phyloP scores from a whole-genome alignment of 2,797 vertebrate species.

The Pyrocephalus nanus region DNA sequence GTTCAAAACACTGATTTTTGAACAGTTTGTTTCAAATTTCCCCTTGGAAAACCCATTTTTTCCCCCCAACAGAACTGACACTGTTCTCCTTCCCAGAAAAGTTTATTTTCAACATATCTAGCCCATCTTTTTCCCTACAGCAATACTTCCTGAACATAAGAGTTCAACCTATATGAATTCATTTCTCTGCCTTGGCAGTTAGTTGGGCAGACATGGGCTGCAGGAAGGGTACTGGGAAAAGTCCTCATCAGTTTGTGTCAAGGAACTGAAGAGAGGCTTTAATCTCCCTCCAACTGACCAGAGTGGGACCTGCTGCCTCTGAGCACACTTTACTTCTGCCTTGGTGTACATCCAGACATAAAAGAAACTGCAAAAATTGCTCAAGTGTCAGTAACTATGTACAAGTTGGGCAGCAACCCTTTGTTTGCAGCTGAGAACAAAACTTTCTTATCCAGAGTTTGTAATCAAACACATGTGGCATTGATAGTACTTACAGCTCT shows the following conservation, averaged over 20 bases:
- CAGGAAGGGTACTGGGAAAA: background rate
- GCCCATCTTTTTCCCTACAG: background rate
- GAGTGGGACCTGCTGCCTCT: background rate
- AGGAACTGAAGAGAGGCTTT: background rate
- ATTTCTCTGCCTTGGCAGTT: background rate
- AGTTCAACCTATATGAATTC: background rate
- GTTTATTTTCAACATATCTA: background rate
- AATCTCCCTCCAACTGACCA: background rate
- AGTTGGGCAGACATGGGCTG: background rate
- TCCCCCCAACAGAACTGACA: background rate
- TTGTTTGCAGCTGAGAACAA: background rate
- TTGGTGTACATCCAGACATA: background rate
- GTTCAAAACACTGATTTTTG: background rate
- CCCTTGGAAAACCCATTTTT: background rate
- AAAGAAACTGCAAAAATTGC: constrained; percentile 9
- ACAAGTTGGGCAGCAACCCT: background rate
- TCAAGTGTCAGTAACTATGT: background rate
- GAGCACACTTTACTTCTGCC: background rate
- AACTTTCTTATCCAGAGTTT: background rate
- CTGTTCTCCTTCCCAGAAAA: background rate
- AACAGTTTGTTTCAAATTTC: constrained; percentile 6
- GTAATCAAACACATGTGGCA: constrained; percentile 23
- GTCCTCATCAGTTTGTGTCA: background rate
- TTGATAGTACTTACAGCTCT: constrained; percentile 8
- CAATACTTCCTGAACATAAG: background rate